Percentiles rank a stretch among this genome's conserved stretches.
Evolutionary conservation across 1,140 invertebrate genomes (phyloP).

Genomic region (Trachelipus rathkii): DNA sequence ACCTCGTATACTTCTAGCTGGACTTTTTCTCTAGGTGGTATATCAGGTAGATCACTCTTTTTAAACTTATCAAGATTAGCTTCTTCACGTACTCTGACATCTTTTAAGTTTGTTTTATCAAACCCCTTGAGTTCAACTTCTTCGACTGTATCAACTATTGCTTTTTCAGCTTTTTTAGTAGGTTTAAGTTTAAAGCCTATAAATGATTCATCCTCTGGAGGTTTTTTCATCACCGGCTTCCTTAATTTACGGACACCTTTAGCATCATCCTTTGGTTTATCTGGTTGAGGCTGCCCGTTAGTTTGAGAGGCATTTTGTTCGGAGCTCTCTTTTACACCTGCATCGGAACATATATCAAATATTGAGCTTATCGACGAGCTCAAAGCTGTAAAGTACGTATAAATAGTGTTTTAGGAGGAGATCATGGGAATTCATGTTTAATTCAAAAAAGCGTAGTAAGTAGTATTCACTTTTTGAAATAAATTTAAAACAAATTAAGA

Average conservation of each 20-base stretch:
- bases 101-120: not conserved
- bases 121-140: not conserved
- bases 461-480: no score
- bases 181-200: not conserved
- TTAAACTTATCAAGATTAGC: not conserved
- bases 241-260: not conserved
- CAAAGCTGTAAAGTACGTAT: no score
- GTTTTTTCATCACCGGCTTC: not conserved
- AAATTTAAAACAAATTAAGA: no score
- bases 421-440: no score
- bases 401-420: no score
- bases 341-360: not conserved
- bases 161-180: slow-evolving; percentile 1
- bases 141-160: not conserved
- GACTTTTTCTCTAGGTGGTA: not conserved
- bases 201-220: not conserved
- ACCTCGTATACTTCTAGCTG: not conserved
- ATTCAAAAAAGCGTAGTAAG: no score
- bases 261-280: not conserved
- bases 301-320: no score
- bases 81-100: not conserved
- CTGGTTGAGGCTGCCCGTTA: not conserved
- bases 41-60: not conserved
- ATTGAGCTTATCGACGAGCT: no score
- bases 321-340: not conserved